Conservation (phyloP, 1,140 invertebrate species). For the Drosophila carrolli region DNA sequence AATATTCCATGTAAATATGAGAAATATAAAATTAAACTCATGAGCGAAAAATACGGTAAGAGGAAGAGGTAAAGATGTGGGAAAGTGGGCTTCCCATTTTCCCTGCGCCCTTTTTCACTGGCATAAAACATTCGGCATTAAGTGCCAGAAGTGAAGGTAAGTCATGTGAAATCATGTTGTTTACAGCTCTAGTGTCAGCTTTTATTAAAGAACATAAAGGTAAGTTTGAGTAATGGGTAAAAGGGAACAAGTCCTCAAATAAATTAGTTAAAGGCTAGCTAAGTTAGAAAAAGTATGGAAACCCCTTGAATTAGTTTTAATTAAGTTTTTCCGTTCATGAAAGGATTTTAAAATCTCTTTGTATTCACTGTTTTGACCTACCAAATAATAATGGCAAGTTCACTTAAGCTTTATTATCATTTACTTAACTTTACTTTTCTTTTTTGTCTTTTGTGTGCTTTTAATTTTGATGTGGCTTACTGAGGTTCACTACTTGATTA, state of each 20-base stretch:
- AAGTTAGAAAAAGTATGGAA: too few species aligned
- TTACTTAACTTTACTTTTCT: too few species aligned
- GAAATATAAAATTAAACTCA: conserved; percentile 64
- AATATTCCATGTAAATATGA: conserved; percentile 57
- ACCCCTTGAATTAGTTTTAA: too few species aligned
- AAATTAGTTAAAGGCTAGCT: too few species aligned
- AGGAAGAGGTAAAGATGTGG: conserved; percentile 9
- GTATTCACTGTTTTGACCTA: too few species aligned
- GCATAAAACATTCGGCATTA: conserved; percentile 36
- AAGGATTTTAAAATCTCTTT: too few species aligned
- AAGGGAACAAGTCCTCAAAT: not conserved
- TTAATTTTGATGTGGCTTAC: conserved; percentile 34
- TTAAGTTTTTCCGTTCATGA: too few species aligned
- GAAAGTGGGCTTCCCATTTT: conserved; percentile 2
- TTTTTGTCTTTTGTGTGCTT: conserved; percentile 1
- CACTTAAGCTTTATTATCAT: too few species aligned
- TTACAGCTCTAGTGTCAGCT: conserved; percentile 1
- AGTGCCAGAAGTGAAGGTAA: conserved; percentile 13
- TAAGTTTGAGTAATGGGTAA: not conserved
- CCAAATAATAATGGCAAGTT: too few species aligned
- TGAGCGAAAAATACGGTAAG: conserved; percentile 29
- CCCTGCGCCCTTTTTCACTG: conserved; percentile 9
- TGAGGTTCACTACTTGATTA: conserved; percentile 22
- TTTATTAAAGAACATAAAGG: conserved; percentile 6
- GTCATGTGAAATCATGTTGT: conserved; percentile 9